Evolutionary conservation across 2,797 vertebrate genomes (phyloP).

Genomic region (Ceryle rudis): DNA sequence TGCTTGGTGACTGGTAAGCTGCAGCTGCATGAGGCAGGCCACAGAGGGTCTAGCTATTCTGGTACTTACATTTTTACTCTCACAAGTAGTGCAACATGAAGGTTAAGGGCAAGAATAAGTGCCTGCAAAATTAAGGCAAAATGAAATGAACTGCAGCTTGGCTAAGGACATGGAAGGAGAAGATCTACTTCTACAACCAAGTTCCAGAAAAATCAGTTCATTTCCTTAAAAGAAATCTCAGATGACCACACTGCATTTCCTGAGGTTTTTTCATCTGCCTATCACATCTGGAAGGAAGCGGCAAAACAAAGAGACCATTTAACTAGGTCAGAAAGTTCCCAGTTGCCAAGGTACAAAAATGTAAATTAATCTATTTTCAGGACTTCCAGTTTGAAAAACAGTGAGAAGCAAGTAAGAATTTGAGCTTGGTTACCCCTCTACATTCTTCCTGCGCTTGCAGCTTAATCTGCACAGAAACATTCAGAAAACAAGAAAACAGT

Average conservation of each 20-base stretch:
- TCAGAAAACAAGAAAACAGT: slow-evolving; percentile 17
- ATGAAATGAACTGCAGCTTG: neutral
- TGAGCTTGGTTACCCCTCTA: neutral
- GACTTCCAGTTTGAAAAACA: neutral
- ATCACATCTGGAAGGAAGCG: slow-evolving; percentile 37
- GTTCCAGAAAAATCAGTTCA: slow-evolving; percentile 13
- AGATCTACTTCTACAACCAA: neutral
- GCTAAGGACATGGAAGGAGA: neutral
- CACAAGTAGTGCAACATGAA: neutral
- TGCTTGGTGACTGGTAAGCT: neutral
- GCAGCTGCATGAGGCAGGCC: neutral
- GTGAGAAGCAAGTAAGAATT: neutral
- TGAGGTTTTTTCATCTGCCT: neutral
- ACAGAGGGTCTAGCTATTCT: neutral
- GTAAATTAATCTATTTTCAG: slow-evolving; percentile 20
- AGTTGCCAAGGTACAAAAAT: slow-evolving; percentile 18
- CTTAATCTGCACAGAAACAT: neutral
- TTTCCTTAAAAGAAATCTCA: slow-evolving; percentile 15
- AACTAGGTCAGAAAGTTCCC: slow-evolving; percentile 18
- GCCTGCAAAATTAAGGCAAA: neutral
- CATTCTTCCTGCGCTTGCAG: neutral
- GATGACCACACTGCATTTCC: neutral
- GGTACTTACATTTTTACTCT: neutral
- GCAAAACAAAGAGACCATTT: slow-evolving; percentile 36
- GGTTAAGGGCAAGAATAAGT: neutral